Evolutionary conservation across 1,140 invertebrate genomes (phyloP), one percentile per base, ranked within the genome.

Genomic region (Lerema accius): DNA sequence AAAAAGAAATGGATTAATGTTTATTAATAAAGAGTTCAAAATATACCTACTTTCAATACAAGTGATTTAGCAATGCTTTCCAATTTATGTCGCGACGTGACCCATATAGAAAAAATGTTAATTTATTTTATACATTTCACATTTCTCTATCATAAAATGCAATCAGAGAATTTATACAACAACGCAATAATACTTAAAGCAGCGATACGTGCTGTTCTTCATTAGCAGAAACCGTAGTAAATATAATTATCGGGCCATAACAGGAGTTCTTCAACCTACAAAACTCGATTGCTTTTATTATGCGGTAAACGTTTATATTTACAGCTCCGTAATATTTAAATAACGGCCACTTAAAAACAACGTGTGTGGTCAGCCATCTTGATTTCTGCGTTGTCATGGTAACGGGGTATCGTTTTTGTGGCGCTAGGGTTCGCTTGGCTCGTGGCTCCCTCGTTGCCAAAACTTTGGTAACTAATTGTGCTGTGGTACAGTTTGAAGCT

Each of bases 401-500:
- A 70, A 71, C 73, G 48, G 64, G 55, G 35, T 67, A 56, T 59
- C 69, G 73, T 80, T 80, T 78, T 76, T 80, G 73, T 69, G 49
- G 62, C 28, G 55, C 58, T 55, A 66, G 58, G 49, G 64, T 63
- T 48, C 37, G 19, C 26, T 40, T n/a, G n/a, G n/a, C n/a, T n/a
- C n/a, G n/a, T 28, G 46, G 35, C 49, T 53, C 66, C 65, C 71
- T 68, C 69, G 67, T 69, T 68, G 40, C 53, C 64, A 69, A 76
- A 82, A 83, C 73, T 77, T 76, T 59, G 56, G 63, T 73, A 79
- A 73, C 71, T 80, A 79, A 83, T 80, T 83, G 74, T 63, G 55
- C 61, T 59, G 53, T 56, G 55, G 61, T 43, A 73, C 70, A 73
- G 59, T 78, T 73, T 67, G 50, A 53, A 63, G 58, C 56, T 65